Evolutionary conservation across 2,797 vertebrate species (phyloP).

Genomic region (Pseudochirops corinnae): DNA sequence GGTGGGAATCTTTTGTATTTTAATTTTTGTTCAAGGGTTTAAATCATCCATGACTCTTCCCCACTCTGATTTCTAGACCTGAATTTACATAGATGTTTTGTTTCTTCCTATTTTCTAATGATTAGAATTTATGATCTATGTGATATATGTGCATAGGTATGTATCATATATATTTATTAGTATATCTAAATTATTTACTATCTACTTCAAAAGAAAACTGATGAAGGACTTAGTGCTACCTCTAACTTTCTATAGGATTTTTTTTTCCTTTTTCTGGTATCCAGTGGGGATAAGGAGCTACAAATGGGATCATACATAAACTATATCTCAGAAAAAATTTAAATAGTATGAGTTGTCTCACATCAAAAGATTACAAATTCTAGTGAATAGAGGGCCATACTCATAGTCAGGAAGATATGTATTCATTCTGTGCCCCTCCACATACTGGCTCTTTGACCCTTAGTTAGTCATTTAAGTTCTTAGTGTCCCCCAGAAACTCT

Average conservation of each 20-base stretch:
- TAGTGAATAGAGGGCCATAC: neutral
- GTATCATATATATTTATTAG: neutral
- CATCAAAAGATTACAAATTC: neutral
- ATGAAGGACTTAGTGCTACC: neutral
- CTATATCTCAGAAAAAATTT: neutral
- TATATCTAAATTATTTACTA: neutral
- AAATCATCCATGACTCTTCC: rapidly evolving
- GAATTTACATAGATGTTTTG: neutral
- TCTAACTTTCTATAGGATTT: neutral
- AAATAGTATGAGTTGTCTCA: neutral
- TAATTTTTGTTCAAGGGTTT: neutral
- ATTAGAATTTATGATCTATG: neutral
- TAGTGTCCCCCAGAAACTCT: neutral
- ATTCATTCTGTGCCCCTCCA: neutral
- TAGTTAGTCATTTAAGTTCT: neutral
- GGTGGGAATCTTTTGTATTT: neutral
- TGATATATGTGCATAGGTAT: neutral
- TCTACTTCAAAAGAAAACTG: neutral
- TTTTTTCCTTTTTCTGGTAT: neutral
- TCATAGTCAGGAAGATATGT: neutral
- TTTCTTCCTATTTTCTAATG: neutral
- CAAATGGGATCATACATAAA: neutral
- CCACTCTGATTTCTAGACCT: too few species aligned
- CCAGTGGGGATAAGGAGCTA: neutral
- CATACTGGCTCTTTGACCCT: neutral